These are phyloP conservation scores for Atta colombica DNA, from an alignment of 1,140 invertebrate species.

Conservation along the genomic window DNA sequence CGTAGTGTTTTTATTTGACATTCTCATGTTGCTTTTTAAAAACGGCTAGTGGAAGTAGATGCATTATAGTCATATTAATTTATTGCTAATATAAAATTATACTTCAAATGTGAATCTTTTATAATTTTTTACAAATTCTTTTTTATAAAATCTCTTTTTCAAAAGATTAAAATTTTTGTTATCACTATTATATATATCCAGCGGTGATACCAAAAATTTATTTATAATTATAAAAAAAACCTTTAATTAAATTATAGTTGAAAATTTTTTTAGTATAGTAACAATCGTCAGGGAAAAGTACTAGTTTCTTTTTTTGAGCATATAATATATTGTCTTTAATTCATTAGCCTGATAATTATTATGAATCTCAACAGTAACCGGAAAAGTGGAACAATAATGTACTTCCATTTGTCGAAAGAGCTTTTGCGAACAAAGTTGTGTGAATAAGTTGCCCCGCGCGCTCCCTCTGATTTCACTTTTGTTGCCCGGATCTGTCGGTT, in stretches of 20 bases:
- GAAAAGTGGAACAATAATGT: constrained; percentile 29
- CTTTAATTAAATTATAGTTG: not conserved
- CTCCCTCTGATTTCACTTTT: constrained; percentile 48
- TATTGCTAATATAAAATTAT: not conserved
- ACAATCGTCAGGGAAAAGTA: not conserved
- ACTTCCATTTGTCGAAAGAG: constrained; percentile 42
- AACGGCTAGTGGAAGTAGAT: constrained; percentile 41
- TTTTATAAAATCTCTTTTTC: not conserved
- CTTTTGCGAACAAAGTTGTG: constrained; percentile 46
- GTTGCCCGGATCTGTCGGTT: constrained; percentile 51
- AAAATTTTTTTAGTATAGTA: not conserved
- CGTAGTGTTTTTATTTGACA: constrained; percentile 63
- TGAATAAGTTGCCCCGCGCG: constrained; percentile 46
- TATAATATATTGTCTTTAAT: not conserved
- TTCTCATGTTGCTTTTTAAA: constrained; percentile 27
- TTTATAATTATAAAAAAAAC: too few relatives aligned
- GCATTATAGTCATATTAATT: not conserved
- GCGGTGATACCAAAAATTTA: too few relatives aligned
- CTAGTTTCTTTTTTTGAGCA: not conserved
- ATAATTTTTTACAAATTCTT: not conserved
- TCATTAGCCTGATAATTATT: not conserved
- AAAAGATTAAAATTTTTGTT: not conserved
- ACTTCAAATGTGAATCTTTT: not conserved
- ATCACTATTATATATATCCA: not conserved
- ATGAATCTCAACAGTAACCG: not conserved